phyloP scores from a whole-genome alignment of 2,797 vertebrate species.

The Allobates femoralis region DNA sequence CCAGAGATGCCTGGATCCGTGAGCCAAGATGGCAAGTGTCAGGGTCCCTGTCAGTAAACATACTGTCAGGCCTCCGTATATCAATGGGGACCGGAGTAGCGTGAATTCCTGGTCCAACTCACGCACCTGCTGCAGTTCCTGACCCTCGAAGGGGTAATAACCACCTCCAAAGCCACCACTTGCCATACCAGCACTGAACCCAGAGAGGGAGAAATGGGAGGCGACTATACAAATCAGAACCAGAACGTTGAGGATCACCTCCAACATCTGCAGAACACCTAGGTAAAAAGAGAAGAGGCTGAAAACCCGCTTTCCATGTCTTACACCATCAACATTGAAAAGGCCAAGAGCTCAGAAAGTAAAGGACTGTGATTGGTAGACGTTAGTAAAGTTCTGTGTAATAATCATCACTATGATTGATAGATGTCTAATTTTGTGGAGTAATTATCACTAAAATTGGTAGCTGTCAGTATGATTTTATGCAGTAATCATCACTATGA shows the following conservation, averaged over 20 bases:
- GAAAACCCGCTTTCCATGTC: constrained; percentile 44
- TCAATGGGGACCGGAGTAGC: constrained; percentile 67
- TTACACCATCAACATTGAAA: neutral
- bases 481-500: neutral
- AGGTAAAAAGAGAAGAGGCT: constrained; percentile 57
- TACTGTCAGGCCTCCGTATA: constrained; percentile 68
- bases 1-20: constrained; percentile 65
- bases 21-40: constrained; percentile 68
- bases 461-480: neutral
- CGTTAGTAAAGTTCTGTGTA: neutral
- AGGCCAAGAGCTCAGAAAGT: neutral
- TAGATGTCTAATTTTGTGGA: too few species aligned
- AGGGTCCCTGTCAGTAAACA: constrained; percentile 69
- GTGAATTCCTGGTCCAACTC: constrained; percentile 72
- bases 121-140: constrained; percentile 70
- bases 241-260: constrained; percentile 71
- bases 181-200: constrained; percentile 71
- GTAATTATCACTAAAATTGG: neutral
- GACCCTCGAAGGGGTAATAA: constrained; percentile 72
- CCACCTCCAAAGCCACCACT: constrained; percentile 65
- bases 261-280: constrained; percentile 73
- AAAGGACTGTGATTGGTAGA: neutral
- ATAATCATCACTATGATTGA: too few species aligned
- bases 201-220: constrained; percentile 73
- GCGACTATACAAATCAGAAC: constrained; percentile 72